Percentiles rank a stretch among this genome's conserved stretches.
These are phyloP conservation scores for Silurus aristotelis DNA, from an alignment of 2,797 vertebrate species.

Conservation along the genomic window DNA sequence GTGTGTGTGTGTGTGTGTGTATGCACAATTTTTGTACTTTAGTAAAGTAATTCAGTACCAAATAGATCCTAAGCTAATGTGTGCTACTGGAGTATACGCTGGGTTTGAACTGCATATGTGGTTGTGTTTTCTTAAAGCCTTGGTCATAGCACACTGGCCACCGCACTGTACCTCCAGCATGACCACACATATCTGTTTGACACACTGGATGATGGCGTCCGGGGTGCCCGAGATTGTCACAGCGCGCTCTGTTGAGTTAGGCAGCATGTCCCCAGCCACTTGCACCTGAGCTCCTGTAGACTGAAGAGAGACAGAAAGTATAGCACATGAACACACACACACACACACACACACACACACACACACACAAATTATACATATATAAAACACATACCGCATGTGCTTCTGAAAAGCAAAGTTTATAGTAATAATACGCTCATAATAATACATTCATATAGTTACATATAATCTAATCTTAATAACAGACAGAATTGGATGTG, in stretches of 20 bases:
- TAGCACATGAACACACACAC: neutral
- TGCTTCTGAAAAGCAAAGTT: too few relatives aligned
- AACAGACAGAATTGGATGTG: neutral
- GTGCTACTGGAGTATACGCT: neutral
- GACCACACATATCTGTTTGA: constrained; percentile 98
- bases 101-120: constrained; percentile 7
- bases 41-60: too few relatives aligned
- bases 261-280: constrained; percentile 96
- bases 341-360: neutral
- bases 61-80: neutral
- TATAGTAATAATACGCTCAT: too few relatives aligned
- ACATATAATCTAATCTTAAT: neutral
- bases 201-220: constrained; percentile 97
- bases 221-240: constrained; percentile 98
- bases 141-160: neutral
- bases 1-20: constrained; percentile 1
- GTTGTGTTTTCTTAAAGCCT: neutral
- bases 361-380: too few relatives aligned
- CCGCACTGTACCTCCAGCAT: constrained; percentile 92
- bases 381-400: too few relatives aligned
- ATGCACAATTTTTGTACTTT: neutral
- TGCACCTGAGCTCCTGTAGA: constrained; percentile 98
- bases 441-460: too few relatives aligned
- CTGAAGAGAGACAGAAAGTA: constrained; percentile 64
- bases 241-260: constrained; percentile 95